Percentiles rank a stretch among this genome's conserved stretches.
Conservation (phyloP, 1,140 invertebrate genomes). For the Drosophila serrata region DNA sequence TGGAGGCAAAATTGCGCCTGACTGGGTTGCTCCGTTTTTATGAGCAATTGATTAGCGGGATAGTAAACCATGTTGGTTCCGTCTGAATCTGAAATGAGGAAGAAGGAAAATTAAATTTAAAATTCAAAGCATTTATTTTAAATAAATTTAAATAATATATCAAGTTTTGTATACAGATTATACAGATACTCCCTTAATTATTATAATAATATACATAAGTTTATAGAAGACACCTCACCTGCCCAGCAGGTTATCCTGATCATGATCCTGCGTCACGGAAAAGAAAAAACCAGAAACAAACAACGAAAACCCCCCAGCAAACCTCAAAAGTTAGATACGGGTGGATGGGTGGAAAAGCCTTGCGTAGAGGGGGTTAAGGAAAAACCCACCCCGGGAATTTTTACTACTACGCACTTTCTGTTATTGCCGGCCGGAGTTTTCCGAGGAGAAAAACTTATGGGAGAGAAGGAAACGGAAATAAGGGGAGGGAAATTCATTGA, state of each 20-base stretch:
- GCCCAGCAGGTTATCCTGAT: slow-evolving; percentile 16
- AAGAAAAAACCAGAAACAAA: slow-evolving; percentile 13
- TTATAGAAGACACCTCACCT: slow-evolving; percentile 4
- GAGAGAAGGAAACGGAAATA: slow-evolving; percentile 12
- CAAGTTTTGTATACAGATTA: too few relatives aligned
- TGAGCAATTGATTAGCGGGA: slow-evolving; percentile 78
- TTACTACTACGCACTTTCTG: slow-evolving; percentile 66
- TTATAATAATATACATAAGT: background rate
- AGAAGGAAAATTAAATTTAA: background rate
- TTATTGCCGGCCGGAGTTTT: slow-evolving; percentile 64
- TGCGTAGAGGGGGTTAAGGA: slow-evolving; percentile 7
- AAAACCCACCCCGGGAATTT: slow-evolving; percentile 56
- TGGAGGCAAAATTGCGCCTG: slow-evolving; percentile 76
- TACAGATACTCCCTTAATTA: background rate
- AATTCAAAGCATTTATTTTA: background rate
- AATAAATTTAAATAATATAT: background rate
- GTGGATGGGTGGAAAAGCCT: slow-evolving; percentile 59
- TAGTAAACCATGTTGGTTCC: slow-evolving; percentile 84
- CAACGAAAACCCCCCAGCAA: slow-evolving; percentile 5
- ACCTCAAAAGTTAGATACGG: slow-evolving; percentile 15
- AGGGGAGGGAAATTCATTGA: slow-evolving; percentile 12
- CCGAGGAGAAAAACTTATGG: slow-evolving; percentile 31
- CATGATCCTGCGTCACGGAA: slow-evolving; percentile 7
- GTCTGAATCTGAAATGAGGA: slow-evolving; percentile 62
- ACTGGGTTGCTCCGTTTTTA: slow-evolving; percentile 81